phyloP scores from a whole-genome alignment of 1,140 invertebrate species.

The Yoshiicerus persimilis region DNA sequence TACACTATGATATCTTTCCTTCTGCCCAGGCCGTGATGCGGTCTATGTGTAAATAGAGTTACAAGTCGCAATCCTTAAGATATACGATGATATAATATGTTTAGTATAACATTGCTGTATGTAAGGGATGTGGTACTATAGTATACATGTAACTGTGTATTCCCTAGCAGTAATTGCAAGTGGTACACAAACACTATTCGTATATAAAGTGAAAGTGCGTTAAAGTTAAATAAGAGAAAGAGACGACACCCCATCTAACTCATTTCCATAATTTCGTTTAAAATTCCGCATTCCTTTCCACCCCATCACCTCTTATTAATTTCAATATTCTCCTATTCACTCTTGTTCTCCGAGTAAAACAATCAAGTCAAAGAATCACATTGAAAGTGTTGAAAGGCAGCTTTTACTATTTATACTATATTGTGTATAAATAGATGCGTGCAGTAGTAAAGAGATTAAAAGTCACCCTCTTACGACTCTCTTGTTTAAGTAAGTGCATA shows the following conservation, averaged over 20 bases:
- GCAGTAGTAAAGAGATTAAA: not conserved
- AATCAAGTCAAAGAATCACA: constrained; percentile 4
- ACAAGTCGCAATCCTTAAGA: not conserved
- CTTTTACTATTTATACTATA: not conserved
- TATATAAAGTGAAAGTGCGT: not conserved
- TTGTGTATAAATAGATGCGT: not conserved
- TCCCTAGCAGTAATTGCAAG: not conserved
- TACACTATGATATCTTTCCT: not conserved
- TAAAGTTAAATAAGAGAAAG: not conserved
- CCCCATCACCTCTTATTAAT: constrained; percentile 14
- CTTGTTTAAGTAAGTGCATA: not conserved
- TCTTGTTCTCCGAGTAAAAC: not conserved
- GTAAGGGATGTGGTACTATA: too few species aligned
- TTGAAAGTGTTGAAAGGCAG: not conserved
- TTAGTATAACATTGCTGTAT: not conserved
- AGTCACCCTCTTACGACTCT: not conserved
- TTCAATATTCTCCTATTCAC: constrained; percentile 12
- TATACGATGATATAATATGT: not conserved
- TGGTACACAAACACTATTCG: not conserved
- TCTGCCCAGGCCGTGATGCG: not conserved
- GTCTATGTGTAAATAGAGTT: not conserved
- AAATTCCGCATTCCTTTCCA: constrained; percentile 5
- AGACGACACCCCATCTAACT: not conserved
- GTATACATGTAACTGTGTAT: not conserved
- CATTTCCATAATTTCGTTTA: constrained; percentile 40